Evolutionary conservation across 2,113 vertebrate species (phyloP).

Genomic region (Paratilapia polleni): DNA sequence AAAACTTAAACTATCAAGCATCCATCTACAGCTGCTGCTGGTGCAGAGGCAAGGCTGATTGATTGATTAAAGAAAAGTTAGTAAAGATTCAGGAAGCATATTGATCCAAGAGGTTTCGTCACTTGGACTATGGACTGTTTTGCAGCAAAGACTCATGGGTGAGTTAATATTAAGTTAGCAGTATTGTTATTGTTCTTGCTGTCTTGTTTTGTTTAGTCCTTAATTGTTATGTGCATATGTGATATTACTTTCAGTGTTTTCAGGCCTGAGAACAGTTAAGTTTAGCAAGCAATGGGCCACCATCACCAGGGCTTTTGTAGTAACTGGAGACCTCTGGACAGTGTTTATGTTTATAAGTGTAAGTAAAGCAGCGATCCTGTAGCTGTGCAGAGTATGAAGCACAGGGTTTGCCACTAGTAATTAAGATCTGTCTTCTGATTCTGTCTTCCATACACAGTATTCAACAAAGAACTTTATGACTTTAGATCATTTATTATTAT

Average conservation of each 20-base stretch:
- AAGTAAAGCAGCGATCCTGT: neutral
- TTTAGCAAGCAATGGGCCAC: neutral
- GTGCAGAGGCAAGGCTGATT: neutral
- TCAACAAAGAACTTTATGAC: neutral
- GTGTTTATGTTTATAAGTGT: accelerated
- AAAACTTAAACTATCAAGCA: neutral
- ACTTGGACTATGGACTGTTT: neutral
- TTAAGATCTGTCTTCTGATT: neutral
- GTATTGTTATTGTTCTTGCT: neutral
- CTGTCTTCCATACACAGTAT: neutral
- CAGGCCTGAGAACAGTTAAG: neutral
- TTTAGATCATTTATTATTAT: neutral
- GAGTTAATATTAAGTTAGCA: no score
- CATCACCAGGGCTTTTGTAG: neutral
- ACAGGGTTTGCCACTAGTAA: neutral
- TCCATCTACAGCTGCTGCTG: no score
- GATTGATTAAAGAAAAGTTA: neutral
- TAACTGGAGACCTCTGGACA: no score
- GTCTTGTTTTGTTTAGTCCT: neutral
- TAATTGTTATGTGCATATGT: neutral
- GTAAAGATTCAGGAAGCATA: neutral
- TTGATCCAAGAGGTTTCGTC: neutral
- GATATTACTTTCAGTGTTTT: neutral
- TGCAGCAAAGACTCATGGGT: neutral
- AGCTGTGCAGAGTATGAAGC: neutral